phyloP scores from a whole-genome alignment of 2,797 vertebrate genomes.

The Ctenopoma kingsleyae region DNA sequence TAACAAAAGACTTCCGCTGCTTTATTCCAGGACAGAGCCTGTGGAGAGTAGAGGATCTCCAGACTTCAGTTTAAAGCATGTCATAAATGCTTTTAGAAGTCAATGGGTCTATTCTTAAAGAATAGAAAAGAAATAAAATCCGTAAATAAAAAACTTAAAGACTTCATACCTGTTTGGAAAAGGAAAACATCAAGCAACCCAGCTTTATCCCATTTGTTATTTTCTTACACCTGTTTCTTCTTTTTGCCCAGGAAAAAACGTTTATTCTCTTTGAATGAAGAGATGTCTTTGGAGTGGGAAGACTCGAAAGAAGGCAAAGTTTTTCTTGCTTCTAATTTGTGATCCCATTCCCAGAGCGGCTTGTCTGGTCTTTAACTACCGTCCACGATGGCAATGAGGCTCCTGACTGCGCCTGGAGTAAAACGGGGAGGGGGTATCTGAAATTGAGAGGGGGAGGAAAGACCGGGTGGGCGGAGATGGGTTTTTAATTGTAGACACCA shows the following conservation, averaged over 20 bases:
- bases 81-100: slow-evolving; percentile 37
- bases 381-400: slow-evolving; percentile 48
- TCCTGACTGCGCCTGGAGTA: slow-evolving; percentile 55
- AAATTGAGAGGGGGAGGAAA: slow-evolving; percentile 49
- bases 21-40: slow-evolving; percentile 61
- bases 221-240: slow-evolving; percentile 50
- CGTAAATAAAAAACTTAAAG: background rate
- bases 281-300: slow-evolving; percentile 59
- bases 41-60: slow-evolving; percentile 34
- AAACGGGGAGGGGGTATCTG: slow-evolving; percentile 38
- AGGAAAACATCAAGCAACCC: background rate
- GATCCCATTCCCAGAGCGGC: slow-evolving; percentile 78
- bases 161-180: slow-evolving; percentile 21
- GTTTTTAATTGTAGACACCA: slow-evolving; percentile 16
- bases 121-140: background rate
- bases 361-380: slow-evolving; percentile 46
- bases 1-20: slow-evolving; percentile 77
- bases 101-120: slow-evolving; percentile 7
- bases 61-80: slow-evolving; percentile 45
- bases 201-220: slow-evolving; percentile 73
- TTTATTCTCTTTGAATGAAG: slow-evolving; percentile 69
- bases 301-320: slow-evolving; percentile 64
- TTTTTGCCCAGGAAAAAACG: slow-evolving; percentile 11
- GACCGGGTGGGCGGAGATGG: slow-evolving; percentile 67
- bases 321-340: slow-evolving; percentile 67